phyloP scores from a whole-genome alignment of 2,888 invertebrate species.

The Drosophila peninsularis region DNA sequence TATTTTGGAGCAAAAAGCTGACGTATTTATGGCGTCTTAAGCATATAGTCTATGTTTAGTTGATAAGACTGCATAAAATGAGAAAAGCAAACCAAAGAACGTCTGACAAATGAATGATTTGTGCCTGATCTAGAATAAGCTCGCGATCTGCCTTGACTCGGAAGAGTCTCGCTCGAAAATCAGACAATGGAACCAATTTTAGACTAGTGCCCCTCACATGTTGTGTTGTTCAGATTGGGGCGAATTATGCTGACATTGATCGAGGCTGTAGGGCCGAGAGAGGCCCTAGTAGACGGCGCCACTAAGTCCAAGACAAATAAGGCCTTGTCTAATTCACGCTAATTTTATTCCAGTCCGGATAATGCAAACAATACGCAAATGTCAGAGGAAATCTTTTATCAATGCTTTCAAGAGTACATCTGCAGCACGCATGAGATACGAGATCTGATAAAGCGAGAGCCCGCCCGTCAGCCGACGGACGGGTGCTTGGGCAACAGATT shows the following conservation, averaged over 20 bases:
- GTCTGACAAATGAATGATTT: slow-evolving; percentile 23
- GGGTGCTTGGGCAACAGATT: slow-evolving; percentile 42
- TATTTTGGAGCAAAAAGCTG: slow-evolving; percentile 5
- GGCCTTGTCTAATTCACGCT: slow-evolving; percentile 17
- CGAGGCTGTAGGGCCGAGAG: slow-evolving; percentile 22
- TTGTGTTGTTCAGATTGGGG: slow-evolving; percentile 16
- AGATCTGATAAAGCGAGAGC: slow-evolving; percentile 22
- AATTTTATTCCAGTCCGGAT: slow-evolving; percentile 4
- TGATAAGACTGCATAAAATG: slow-evolving; percentile 27
- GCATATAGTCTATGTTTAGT: slow-evolving; percentile 3
- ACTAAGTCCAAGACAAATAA: slow-evolving; percentile 29
- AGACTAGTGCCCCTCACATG: not conserved
- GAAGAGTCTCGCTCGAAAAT: not conserved
- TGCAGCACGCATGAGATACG: slow-evolving; percentile 56
- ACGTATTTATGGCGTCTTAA: slow-evolving; percentile 8
- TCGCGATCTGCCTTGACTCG: not conserved
- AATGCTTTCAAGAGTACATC: slow-evolving; percentile 54
- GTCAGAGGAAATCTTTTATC: slow-evolving; percentile 49
- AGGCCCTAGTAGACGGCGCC: slow-evolving; percentile 11
- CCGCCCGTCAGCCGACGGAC: slow-evolving; percentile 28
- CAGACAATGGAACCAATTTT: slow-evolving; percentile 35
- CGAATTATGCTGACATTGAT: slow-evolving; percentile 51
- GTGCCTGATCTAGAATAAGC: not conserved
- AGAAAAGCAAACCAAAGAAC: not conserved
- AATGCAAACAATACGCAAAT: slow-evolving; percentile 68